phyloP scores from a whole-genome alignment of 1,140 invertebrate genomes.

The Paraescarpia echinospica region DNA sequence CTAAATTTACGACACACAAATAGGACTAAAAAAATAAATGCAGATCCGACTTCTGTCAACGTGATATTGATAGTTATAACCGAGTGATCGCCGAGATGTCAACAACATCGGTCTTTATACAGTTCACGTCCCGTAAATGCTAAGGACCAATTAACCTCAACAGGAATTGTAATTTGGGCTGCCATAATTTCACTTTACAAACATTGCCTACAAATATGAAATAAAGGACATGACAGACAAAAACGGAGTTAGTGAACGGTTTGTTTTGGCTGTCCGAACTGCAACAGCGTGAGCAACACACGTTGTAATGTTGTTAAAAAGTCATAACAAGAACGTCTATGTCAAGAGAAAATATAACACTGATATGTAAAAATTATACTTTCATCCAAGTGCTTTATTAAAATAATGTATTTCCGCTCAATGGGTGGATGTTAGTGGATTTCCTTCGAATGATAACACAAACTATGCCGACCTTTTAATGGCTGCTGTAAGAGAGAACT shows the following conservation, averaged over 20 bases:
- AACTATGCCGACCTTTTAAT: neutral
- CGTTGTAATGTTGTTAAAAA: neutral
- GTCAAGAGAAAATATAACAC: neutral
- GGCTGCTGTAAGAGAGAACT: slow-evolving; percentile 9
- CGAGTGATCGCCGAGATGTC: too few relatives aligned
- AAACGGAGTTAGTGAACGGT: neutral
- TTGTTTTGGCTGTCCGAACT: neutral
- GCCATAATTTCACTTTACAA: neutral
- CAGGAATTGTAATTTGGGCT: neutral
- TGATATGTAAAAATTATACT: neutral
- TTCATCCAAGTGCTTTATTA: neutral
- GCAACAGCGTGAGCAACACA: neutral
- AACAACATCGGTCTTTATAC: neutral
- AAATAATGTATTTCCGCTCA: neutral
- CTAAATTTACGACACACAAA: too few relatives aligned
- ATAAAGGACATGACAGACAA: neutral
- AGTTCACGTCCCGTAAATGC: neutral
- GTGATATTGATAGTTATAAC: too few relatives aligned
- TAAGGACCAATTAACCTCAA: neutral
- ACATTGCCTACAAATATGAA: neutral
- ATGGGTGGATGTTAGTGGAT: slow-evolving; percentile 9
- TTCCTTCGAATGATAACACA: neutral
- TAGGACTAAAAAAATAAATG: too few relatives aligned
- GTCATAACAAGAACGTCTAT: slow-evolving; percentile 7
- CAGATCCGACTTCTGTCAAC: too few relatives aligned